phyloP scores from a whole-genome alignment of 2,888 invertebrate species.

The Serripes groenlandicus region DNA sequence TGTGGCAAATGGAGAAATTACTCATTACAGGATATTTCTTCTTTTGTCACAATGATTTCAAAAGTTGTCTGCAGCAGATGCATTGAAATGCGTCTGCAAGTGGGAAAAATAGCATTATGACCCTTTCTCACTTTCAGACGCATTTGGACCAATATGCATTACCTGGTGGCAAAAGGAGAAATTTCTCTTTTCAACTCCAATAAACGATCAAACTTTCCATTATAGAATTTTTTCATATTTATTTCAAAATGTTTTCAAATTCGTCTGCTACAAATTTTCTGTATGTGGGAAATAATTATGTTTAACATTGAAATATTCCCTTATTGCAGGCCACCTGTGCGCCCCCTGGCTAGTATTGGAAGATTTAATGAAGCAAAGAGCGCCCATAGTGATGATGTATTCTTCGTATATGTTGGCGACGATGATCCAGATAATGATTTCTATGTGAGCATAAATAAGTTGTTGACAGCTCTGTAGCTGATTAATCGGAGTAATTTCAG shows the following conservation, averaged over 20 bases:
- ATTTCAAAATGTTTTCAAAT: background rate
- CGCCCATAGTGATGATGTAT: conserved; percentile 90
- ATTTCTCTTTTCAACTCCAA: background rate
- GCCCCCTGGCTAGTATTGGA: conserved; percentile 92
- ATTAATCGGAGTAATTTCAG: too few species aligned
- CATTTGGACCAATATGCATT: too few species aligned
- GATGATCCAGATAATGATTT: conserved; percentile 77
- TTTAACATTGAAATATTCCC: conserved; percentile 36
- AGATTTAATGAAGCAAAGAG: conserved; percentile 92
- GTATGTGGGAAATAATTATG: background rate
- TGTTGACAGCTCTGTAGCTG: too few species aligned
- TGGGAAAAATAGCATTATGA: too few species aligned
- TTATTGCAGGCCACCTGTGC: conserved; percentile 91
- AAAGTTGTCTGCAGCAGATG: too few species aligned
- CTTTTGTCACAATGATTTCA: too few species aligned
- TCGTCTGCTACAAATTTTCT: background rate
- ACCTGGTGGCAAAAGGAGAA: background rate
- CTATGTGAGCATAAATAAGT: conserved; percentile 78
- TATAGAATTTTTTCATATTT: background rate
- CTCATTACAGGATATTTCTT: too few species aligned
- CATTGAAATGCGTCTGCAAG: too few species aligned
- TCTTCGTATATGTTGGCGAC: conserved; percentile 95
- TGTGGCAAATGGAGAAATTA: too few species aligned
- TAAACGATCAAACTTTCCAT: too few species aligned
- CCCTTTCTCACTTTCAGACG: too few species aligned